These are phyloP conservation scores for Xenopus petersii DNA, from an alignment of 2,797 vertebrate genomes.

Conservation along the genomic window DNA sequence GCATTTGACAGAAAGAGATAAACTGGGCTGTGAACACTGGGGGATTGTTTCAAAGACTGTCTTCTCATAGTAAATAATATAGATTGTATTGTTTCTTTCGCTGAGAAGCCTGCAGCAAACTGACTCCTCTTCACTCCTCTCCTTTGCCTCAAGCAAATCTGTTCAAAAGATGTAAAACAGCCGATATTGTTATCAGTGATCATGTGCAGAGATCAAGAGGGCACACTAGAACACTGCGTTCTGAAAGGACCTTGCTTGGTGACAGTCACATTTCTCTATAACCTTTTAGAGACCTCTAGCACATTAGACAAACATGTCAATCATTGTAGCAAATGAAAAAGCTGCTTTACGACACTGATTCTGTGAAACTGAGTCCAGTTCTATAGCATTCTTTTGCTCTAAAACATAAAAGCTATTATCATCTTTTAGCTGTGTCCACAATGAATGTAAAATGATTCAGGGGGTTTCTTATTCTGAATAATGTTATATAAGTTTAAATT, in stretches of 20 bases:
- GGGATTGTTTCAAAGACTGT: conserved; percentile 1
- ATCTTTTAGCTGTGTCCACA: too few relatives aligned
- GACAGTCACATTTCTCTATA: conserved; percentile 8
- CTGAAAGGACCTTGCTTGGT: conserved; percentile 1
- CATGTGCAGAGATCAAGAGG: conserved; percentile 6
- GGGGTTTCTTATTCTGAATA: too few relatives aligned
- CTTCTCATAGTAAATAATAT: conserved; percentile 16
- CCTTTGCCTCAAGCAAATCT: background rate
- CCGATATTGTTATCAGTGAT: conserved; percentile 18
- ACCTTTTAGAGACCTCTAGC: conserved; percentile 9
- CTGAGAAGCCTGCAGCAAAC: conserved; percentile 2
- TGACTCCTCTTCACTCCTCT: conserved; percentile 21
- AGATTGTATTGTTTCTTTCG: conserved; percentile 15
- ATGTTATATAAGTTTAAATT: too few relatives aligned
- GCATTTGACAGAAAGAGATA: background rate
- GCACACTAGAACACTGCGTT: background rate
- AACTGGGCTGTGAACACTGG: background rate
- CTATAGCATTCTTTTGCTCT: too few relatives aligned
- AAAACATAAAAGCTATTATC: too few relatives aligned
- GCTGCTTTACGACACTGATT: too few relatives aligned
- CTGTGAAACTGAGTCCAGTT: background rate
- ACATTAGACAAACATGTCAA: background rate
- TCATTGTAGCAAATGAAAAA: too few relatives aligned
- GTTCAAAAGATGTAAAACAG: conserved; percentile 6
- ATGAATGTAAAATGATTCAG: too few relatives aligned